A percentile compares a stretch with the other conserved stretches of the same genome.
Evolutionary conservation across 2,797 vertebrate species (phyloP).

Genomic region (Argyrosomus regius): DNA sequence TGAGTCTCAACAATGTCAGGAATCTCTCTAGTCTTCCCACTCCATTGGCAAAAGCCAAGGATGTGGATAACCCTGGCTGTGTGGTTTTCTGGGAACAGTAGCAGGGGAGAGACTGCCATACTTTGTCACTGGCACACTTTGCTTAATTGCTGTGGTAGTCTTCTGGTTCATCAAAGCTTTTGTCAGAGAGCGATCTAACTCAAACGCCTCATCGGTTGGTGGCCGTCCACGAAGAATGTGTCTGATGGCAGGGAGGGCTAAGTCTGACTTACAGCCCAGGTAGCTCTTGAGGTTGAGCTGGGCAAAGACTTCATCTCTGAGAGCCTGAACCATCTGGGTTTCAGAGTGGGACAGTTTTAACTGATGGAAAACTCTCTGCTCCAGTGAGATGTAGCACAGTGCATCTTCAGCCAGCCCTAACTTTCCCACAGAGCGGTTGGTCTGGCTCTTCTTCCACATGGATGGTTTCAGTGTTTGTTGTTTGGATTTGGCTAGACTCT

Average conservation of each 20-base stretch:
- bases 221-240: slow-evolving; percentile 77
- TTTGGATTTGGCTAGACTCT: slow-evolving; percentile 63
- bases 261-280: slow-evolving; percentile 84
- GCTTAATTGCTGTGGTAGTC: slow-evolving; percentile 45
- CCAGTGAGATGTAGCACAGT: slow-evolving; percentile 78
- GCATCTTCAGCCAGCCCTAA: slow-evolving; percentile 62
- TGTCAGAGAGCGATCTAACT: slow-evolving; percentile 80
- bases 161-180: slow-evolving; percentile 67
- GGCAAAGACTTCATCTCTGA: slow-evolving; percentile 80
- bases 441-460: slow-evolving; percentile 64
- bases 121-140: slow-evolving; percentile 47
- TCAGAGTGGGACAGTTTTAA: slow-evolving; percentile 71
- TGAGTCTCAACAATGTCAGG: slow-evolving; percentile 37
- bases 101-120: slow-evolving; percentile 46
- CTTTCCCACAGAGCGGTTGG: slow-evolving; percentile 56
- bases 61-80: slow-evolving; percentile 65
- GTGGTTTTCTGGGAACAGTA: slow-evolving; percentile 53
- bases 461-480: slow-evolving; percentile 59
- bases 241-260: slow-evolving; percentile 81
- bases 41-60: slow-evolving; percentile 84
- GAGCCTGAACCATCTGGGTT: slow-evolving; percentile 70
- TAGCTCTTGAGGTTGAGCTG: slow-evolving; percentile 86
- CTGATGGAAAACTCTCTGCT: slow-evolving; percentile 69
- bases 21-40: slow-evolving; percentile 85
- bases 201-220: slow-evolving; percentile 76